Base-by-base conservation (phyloP, 2,797 vertebrate species). In the Kryptolebias ocellatus region DNA sequence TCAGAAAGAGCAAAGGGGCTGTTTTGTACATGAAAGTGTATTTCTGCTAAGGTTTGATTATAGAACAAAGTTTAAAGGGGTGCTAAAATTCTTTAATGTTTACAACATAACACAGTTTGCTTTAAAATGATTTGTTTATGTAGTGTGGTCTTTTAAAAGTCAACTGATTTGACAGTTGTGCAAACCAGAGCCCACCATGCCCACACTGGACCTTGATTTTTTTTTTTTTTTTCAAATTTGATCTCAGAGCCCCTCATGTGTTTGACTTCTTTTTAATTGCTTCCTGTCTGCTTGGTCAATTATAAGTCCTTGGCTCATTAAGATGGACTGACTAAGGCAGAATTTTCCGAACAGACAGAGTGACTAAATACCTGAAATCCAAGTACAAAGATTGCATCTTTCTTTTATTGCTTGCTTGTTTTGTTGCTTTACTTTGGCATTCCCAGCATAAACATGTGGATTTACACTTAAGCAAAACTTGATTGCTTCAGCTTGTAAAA, bases 101-200 rank as follows among this genome's bases (percentile, higher is more conserved):
- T 87, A 88, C 79, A 42, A 58, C 47, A 31, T 34, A 50, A 76
- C 86, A 82, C 74, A 61, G 74, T 90, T 87, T 88, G 67, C 80
- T 76, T 83, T 83, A 55, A 83, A 90, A 90, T 91, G 81, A 91
- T 89, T 92, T 94, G 94, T 94, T 95, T 95, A 93, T 71, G 73
- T 64, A 84, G 74, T 59, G 68, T 60, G 79, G 83, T 89, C 86
- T 88, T 91, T 91, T 89, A 90, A 90, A 88, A 87, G 90, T 92
- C 87, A 89, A 89, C 82, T 87, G 89, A 90, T 93, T 90, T 94
- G 94, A 95, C 94, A 94, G 92, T 94, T 93, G 91, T 92, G 91
- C 81, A 93, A 93, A 76, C 93, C 94, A 95, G 93, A 92, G 82
- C 85, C 83, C 79, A 76, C 71, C 78, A 59, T 70, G 76, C 70